Evolutionary conservation across 2,888 invertebrate genomes (phyloP), one percentile per base, ranked within the genome.

Genomic region (Bursaphelenchus okinawaensis): DNA sequence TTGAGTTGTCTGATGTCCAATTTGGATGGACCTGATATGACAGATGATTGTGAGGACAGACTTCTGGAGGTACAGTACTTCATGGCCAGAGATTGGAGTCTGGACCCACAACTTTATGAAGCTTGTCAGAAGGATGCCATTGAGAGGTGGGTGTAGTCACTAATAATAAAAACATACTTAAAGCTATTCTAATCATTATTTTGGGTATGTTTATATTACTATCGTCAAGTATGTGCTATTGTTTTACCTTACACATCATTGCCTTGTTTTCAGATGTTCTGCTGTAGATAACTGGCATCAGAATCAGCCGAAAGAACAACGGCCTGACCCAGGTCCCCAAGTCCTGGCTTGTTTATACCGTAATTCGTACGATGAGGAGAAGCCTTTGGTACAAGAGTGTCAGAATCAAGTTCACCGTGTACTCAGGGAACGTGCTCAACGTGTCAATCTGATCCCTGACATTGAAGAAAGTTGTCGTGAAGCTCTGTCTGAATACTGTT

Each of bases 51-150:
- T 86, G 92, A 93, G 85, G 88, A 90, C 70, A 90, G 92, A 8
- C 86, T 98, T 52, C 86, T 96, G 66, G 92, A 95, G 84, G 92
- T 98, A 78, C 94, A 98, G 83, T 98, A 94, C 84, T 98, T 98
- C 84, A 89, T 96, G 68, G 91, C 93, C 0, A 88, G 98, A 76
- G 92, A 96, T 85, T 98, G 92, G 83, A 92, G 91, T 78, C 85
- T 94, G 55, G 93, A 94, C 84, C 90, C 92, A 0, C 89, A 89
- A 75, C 85, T 96, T 52, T 96, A 91, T 82, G 88, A 89, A 80
- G 89, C 90, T 28, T 98, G 96, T 82, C 90, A 89, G 78, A 88
- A 88, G 70, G 94, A 95, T 85, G 94, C 95, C 2, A 87, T 76
- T 23, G 29, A 88, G 4, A 88, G 87, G 63, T 87, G 24, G 16